Evolutionary conservation across 2,888 invertebrate genomes (phyloP), one percentile per base, ranked within the genome.

Genomic region (Physocephala rufipes): DNA sequence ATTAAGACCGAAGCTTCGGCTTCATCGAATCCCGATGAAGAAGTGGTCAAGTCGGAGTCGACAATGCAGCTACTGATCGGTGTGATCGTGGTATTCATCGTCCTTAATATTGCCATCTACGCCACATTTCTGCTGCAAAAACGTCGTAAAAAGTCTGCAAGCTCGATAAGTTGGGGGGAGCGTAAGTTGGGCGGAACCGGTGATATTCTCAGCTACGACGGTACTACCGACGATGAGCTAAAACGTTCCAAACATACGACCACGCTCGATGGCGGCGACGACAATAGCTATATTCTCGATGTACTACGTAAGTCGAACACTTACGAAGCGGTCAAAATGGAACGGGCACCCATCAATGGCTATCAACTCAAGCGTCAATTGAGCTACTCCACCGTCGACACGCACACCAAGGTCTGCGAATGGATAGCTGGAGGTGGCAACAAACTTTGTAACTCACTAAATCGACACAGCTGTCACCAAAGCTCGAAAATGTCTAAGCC

Each of bases 361-460:
- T 91, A 90, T 79, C 91, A 91, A 82, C 85, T 93, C 36, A 89
- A 91, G 24, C 86, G 93, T 26, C 92, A 93, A 83, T 89, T 92
- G 80, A 94, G 93, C 7, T 90, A 90, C 5, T 94, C 93, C 74
- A 95, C 95, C 0, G 90, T 95, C 75, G 95, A 95, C 83, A 93
- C 95, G 0, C 92, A 94, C 81, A 92, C 93, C 16, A 95, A 95
- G 88, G 95, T 95, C 1, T 89, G 91, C 74, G 93, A 95, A 78
- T 95, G 95, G 95, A 95, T 95, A 78, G 91, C 92, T 75, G 91
- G 92, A 13, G 70, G 71, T n/a, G 21, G 62, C 26, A 19, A 16
- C 51, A 51, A 36, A 19, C 26, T 30, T 12, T 53, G 55, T 15
- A 30, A 26, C 51, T 43, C 59, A 15, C 61, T 53, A n/a, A 30